Conservation (phyloP, 2,888 invertebrate genomes). For the Eupeodes latifasciatus region DNA sequence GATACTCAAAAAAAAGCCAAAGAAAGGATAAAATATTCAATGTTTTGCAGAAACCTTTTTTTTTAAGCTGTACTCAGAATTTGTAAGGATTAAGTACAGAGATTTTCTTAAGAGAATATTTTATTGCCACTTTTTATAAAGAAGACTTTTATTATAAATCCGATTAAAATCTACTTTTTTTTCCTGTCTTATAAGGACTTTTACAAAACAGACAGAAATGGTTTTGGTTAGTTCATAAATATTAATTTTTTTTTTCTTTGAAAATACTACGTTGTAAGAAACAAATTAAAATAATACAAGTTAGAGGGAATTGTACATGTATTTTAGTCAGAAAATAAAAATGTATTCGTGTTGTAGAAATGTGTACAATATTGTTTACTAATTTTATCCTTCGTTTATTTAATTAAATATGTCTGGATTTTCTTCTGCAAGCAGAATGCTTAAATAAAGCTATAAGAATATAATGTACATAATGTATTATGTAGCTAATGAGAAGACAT, state of each 20-base stretch:
- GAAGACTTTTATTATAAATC: background rate
- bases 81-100: background rate
- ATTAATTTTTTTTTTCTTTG: too few relatives aligned
- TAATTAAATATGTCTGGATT: slow-evolving; percentile 9
- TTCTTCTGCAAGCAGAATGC: background rate
- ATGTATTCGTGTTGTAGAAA: too few relatives aligned
- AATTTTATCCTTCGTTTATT: slow-evolving; percentile 2
- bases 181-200: background rate
- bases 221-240: too few relatives aligned
- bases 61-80: background rate
- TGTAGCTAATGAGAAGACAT: too few relatives aligned
- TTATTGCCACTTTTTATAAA: background rate
- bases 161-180: background rate
- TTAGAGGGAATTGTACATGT: too few relatives aligned
- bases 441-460: background rate
- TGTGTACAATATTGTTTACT: background rate
- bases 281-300: too few relatives aligned
- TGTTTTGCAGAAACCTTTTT: background rate
- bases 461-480: too few relatives aligned
- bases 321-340: too few relatives aligned
- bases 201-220: too few relatives aligned
- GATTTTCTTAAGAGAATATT: background rate
- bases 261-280: too few relatives aligned
- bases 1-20: background rate
- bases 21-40: background rate